phyloP scores from a whole-genome alignment of 2,113 vertebrate genomes.

The Neomonachus schauinslandi region DNA sequence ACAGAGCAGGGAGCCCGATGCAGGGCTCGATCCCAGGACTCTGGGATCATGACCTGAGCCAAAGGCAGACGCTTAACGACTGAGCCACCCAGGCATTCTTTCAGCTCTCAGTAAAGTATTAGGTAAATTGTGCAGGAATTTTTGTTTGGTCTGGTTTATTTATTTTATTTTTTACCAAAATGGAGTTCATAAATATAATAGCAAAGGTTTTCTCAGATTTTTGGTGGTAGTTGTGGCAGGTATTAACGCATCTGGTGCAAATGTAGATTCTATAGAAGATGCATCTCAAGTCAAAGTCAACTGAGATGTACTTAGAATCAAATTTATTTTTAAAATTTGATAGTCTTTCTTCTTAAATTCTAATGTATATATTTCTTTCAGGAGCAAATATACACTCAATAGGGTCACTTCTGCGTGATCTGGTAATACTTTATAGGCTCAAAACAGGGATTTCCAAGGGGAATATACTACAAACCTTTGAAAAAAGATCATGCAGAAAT shows the following conservation, averaged over 20 bases:
- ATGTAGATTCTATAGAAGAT: neutral
- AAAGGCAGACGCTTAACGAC: no score
- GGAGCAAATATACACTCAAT: slow-evolving; percentile 58
- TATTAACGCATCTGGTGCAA: neutral
- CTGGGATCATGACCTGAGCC: no score
- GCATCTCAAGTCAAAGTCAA: neutral
- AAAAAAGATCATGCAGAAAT: slow-evolving; percentile 75
- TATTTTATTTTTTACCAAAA: neutral
- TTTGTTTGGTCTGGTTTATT: slow-evolving; percentile 14
- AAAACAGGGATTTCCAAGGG: slow-evolving; percentile 80
- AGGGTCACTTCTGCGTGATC: slow-evolving; percentile 77
- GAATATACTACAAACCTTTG: slow-evolving; percentile 66
- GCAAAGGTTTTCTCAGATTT: neutral
- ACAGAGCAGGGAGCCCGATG: no score
- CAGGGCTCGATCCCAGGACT: no score
- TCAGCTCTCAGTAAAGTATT: neutral
- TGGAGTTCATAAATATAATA: neutral
- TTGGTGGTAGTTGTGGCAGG: neutral
- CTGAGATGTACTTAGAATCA: neutral
- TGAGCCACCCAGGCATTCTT: neutral
- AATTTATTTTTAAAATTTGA: slow-evolving; percentile 22
- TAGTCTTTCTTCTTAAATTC: slow-evolving; percentile 4
- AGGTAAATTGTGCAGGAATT: neutral
- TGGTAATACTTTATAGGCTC: slow-evolving; percentile 77
- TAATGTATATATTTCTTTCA: slow-evolving; percentile 66